Evolutionary conservation across 92 coral and sea anemone species (phyloP).

Genomic region (Porites lobata): DNA sequence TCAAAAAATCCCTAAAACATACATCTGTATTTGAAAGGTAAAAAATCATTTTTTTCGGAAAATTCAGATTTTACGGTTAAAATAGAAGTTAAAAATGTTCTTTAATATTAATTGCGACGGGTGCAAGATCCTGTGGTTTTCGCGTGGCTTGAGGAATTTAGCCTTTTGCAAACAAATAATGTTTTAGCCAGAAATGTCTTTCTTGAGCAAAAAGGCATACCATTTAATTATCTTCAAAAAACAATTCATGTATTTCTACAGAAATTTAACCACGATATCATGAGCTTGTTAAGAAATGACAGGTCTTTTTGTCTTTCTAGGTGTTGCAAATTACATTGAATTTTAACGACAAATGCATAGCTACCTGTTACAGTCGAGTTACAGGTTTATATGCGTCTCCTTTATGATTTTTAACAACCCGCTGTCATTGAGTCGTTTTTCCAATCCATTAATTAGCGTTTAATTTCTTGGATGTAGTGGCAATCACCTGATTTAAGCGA

Average conservation of each 20-base stretch:
- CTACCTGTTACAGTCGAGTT: slow-evolving; percentile 29
- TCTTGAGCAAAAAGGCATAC: background rate
- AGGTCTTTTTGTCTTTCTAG: background rate
- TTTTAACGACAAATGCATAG: background rate
- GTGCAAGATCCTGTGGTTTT: slow-evolving; percentile 22
- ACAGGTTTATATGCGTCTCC: background rate
- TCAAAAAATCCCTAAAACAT: background rate
- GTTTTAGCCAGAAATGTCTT: background rate
- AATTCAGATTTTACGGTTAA: too few relatives aligned
- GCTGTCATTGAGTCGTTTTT: too few relatives aligned
- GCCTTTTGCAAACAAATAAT: background rate
- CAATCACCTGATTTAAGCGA: too few relatives aligned
- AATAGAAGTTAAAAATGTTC: background rate
- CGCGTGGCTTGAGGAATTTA: background rate
- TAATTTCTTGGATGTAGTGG: too few relatives aligned
- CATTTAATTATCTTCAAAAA: background rate
- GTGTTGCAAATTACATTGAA: background rate
- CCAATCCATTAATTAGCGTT: too few relatives aligned
- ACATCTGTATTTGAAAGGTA: background rate
- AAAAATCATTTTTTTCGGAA: too few relatives aligned
- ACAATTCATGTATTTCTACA: background rate
- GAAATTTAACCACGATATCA: background rate
- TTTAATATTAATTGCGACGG: background rate
- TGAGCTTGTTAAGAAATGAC: background rate
- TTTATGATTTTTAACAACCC: too few relatives aligned